These are phyloP conservation scores for Lagorchestes hirsutus DNA, from an alignment of 2,797 vertebrate genomes.

Conservation along the genomic window DNA sequence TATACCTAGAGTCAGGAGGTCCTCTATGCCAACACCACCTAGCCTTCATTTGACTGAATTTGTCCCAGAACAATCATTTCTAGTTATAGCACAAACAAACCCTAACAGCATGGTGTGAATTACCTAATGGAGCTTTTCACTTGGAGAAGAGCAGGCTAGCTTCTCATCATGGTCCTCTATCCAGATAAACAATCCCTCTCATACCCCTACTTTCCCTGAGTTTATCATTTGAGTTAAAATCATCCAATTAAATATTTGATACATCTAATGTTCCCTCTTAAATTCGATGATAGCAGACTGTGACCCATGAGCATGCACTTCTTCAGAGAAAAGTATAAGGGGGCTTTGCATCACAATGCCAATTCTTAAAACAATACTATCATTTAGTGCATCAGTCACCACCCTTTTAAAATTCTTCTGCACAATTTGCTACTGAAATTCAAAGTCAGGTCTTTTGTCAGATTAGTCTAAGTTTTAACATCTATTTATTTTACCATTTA, in stretches of 20 bases:
- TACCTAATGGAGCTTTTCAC: not conserved
- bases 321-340: not conserved
- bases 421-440: not conserved
- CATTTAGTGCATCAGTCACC: not conserved
- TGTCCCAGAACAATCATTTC: not conserved
- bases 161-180: not conserved
- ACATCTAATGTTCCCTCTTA: not conserved
- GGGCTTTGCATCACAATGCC: no score
- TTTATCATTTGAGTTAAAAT: not conserved
- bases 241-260: not conserved
- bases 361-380: not conserved
- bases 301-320: not conserved
- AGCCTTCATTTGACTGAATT: not conserved
- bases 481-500: no score
- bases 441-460: not conserved
- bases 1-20: not conserved
- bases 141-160: not conserved
- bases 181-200: not conserved
- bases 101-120: not conserved
- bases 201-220: not conserved
- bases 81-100: not conserved
- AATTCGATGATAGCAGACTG: not conserved
- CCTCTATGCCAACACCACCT: not conserved
- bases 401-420: not conserved
- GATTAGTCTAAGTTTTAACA: not conserved